These are phyloP conservation scores for Anodontia alba DNA, from an alignment of 2,888 invertebrate genomes.

Conservation along the genomic window DNA sequence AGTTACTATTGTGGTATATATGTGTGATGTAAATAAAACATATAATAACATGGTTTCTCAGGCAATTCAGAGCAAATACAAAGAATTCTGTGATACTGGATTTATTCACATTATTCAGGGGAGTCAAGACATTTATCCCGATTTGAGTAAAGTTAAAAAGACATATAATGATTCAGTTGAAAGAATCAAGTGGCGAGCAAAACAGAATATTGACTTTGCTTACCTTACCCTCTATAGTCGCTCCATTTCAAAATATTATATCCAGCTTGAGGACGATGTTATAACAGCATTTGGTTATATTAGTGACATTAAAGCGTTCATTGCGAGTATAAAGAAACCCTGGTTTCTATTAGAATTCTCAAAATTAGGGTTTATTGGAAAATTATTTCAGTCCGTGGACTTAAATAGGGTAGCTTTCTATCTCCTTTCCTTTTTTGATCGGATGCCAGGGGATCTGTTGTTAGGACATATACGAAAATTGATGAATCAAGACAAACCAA, in stretches of 20 bases:
- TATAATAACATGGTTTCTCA: conserved; percentile 64
- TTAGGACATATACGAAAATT: conserved; percentile 55
- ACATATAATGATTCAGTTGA: conserved; percentile 81
- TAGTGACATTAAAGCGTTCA: conserved; percentile 78
- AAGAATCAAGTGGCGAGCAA: conserved; percentile 84
- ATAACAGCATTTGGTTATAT: conserved; percentile 80
- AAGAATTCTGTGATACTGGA: conserved; percentile 76
- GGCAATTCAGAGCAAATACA: conserved; percentile 57
- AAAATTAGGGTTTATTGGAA: conserved; percentile 73
- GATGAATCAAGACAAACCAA: conserved; percentile 57
- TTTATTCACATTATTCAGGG: conserved; percentile 83
- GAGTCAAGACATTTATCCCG: conserved; percentile 71
- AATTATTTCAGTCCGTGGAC: conserved; percentile 66
- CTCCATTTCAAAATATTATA: conserved; percentile 80
- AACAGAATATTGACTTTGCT: conserved; percentile 85
- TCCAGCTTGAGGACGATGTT: conserved; percentile 85
- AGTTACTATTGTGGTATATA: conserved; percentile 82
- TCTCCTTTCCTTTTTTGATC: conserved; percentile 76
- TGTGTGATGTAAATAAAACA: conserved; percentile 81
- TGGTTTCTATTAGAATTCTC: conserved; percentile 73
- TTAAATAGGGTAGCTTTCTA: conserved; percentile 70
- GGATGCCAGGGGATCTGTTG: conserved; percentile 69
- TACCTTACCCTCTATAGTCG: conserved; percentile 81
- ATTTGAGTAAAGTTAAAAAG: conserved; percentile 67
- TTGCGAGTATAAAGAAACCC: conserved; percentile 64